Evolutionary conservation across 2,113 vertebrate genomes (phyloP).

Genomic region (Murina feae): DNA sequence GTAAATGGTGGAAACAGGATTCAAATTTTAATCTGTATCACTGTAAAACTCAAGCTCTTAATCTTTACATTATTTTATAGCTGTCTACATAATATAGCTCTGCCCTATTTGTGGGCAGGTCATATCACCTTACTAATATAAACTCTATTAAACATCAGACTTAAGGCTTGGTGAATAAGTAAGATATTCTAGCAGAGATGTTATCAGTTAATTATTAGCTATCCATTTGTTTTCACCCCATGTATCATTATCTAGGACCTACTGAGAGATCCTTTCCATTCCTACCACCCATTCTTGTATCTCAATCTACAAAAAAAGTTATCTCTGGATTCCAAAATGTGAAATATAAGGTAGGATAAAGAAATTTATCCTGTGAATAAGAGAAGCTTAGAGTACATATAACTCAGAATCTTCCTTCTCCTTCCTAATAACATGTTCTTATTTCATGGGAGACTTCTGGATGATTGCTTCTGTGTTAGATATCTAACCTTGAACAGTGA

Average conservation of each 20-base stretch:
- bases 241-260: not conserved
- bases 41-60: not conserved
- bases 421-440: not conserved
- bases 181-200: not conserved
- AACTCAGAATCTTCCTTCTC: not conserved
- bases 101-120: too few relatives aligned
- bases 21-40: not conserved
- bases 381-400: not conserved
- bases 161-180: too few relatives aligned
- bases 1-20: not conserved
- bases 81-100: not conserved
- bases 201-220: not conserved
- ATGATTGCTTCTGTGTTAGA: not conserved
- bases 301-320: not conserved
- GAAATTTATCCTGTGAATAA: not conserved
- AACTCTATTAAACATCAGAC: not conserved
- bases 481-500: not conserved
- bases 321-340: conserved; percentile 17
- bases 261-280: not conserved
- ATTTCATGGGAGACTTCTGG: not conserved
- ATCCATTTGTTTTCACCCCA: not conserved
- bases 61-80: not conserved
- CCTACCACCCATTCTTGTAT: not conserved
- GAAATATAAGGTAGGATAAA: not conserved
- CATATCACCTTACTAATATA: too few relatives aligned